Conservation (phyloP, 2,888 invertebrate species). For the Lepidochitona cinerea region DNA sequence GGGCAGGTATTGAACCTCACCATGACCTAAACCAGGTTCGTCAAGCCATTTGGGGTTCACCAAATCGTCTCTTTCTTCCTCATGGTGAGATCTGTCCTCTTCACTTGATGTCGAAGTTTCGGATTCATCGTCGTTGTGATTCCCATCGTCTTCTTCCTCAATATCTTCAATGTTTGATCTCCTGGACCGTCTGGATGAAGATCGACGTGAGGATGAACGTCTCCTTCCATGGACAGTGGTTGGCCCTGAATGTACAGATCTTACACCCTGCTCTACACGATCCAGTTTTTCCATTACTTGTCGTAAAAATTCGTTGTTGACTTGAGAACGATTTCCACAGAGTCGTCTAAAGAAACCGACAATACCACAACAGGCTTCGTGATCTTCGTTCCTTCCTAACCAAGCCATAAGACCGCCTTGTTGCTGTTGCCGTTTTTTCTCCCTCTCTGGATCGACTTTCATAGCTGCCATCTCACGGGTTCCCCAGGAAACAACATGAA, state of each 20-base stretch:
- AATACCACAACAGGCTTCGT: slow-evolving; percentile 41
- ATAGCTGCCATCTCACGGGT: slow-evolving; percentile 82
- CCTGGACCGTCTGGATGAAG: slow-evolving; percentile 38
- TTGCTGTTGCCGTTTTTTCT: slow-evolving; percentile 18
- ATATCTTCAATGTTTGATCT: slow-evolving; percentile 35
- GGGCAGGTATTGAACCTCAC: slow-evolving; percentile 87
- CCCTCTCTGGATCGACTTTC: slow-evolving; percentile 37
- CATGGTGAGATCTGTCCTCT: slow-evolving; percentile 29
- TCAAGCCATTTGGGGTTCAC: slow-evolving; percentile 94
- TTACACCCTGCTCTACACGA: slow-evolving; percentile 39
- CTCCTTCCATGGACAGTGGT: slow-evolving; percentile 29
- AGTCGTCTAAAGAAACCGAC: slow-evolving; percentile 33
- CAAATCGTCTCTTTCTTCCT: slow-evolving; percentile 78
- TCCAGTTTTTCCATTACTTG: slow-evolving; percentile 47
- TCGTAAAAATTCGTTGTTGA: slow-evolving; percentile 42
- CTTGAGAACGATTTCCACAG: slow-evolving; percentile 30
- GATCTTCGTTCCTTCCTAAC: slow-evolving; percentile 39
- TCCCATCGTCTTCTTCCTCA: slow-evolving; percentile 31
- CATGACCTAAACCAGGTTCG: slow-evolving; percentile 88
- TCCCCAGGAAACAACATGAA: slow-evolving; percentile 95
- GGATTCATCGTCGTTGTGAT: slow-evolving; percentile 33
- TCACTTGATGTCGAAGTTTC: slow-evolving; percentile 28
- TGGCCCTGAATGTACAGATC: slow-evolving; percentile 22
- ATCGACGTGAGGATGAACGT: slow-evolving; percentile 28
- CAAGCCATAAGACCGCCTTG: slow-evolving; percentile 31